Conservation (phyloP, 2,888 invertebrate genomes). For the Oconnorella tubifera region DNA sequence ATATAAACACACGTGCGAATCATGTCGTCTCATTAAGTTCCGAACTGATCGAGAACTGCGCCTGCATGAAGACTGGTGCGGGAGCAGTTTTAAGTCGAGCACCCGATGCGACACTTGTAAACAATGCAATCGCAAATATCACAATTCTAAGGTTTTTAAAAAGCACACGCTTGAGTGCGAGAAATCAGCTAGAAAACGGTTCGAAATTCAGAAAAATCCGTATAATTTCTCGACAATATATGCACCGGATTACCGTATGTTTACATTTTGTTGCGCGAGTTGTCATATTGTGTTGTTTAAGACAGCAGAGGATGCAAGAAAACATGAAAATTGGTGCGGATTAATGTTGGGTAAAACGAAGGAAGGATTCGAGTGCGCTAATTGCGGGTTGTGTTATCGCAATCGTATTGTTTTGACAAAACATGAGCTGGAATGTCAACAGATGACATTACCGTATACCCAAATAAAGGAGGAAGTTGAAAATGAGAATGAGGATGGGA, state of each 20-base stretch:
- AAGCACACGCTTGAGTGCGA: neutral
- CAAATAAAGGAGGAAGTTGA: too few relatives aligned
- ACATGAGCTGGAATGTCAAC: too few relatives aligned
- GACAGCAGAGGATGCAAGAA: too few relatives aligned
- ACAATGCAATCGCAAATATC: neutral
- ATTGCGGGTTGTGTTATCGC: too few relatives aligned
- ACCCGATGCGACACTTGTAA: neutral
- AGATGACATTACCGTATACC: too few relatives aligned
- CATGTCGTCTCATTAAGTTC: neutral
- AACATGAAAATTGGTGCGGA: too few relatives aligned
- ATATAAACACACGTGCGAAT: neutral
- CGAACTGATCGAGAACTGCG: neutral
- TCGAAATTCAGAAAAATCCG: neutral
- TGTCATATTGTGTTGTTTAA: neutral
- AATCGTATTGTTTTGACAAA: too few relatives aligned
- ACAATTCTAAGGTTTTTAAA: neutral
- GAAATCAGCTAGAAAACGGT: neutral
- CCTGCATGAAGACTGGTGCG: slow-evolving; percentile 7
- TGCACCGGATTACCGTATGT: slow-evolving; percentile 1
- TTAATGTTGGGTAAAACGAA: too few relatives aligned
- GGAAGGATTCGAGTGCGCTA: too few relatives aligned
- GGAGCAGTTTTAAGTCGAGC: neutral
- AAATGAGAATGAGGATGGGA: too few relatives aligned
- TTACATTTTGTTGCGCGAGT: neutral
- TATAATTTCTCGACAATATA: slow-evolving; percentile 1